Evolutionary conservation across 1,140 invertebrate genomes (phyloP), one percentile per base, ranked within the genome.

Genomic region (Pantala flavescens): DNA sequence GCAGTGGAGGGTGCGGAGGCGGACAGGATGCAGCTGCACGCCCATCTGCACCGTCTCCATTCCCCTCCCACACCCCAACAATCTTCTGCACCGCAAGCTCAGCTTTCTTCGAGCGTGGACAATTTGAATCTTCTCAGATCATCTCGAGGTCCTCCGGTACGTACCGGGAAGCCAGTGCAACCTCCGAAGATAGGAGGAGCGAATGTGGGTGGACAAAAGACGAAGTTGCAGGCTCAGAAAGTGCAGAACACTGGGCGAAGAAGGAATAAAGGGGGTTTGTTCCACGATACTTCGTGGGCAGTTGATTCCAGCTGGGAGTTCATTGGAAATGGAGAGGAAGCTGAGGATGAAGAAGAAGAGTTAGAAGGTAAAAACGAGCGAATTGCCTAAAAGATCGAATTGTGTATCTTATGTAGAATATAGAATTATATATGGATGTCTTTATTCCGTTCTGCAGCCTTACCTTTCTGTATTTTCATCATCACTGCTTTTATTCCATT

Each of bases 291-390:
- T 24, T 90, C 88, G 11, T 94, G 93, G 92, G 88, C 91, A 73
- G 86, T 94, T 42, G 93, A 94, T 82, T 93, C 91, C 75, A 93
- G 91, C 79, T 94, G 93, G 93, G 91, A 93, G 81, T 94, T 93
- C 79, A 90, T 93, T 80, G 90, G 90, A 0, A 76, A 43, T 24
- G 72, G 49, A 21, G 49, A 63, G 49, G 49, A 63, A 21, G 43
- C n/a, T 3, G 23, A 63, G 73, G n/a, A 43, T 73, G 24, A 63
- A 28, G 14, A 73, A 1, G 19, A 43, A 2, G 24, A 24, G 16
- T 19, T 23, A 7, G 21, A 23, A 73, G 70, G 24, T 73, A 74
- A 75, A 70, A 7, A n/a, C 71, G 16, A 75, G 73, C 16, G 71
- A 43, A 19, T 49, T 49, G 43, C 43, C n/a, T n/a, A n/a, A n/a